These are phyloP conservation scores for Zelleria hepariella DNA, from an alignment of 2,888 invertebrate species.

Conservation along the genomic window DNA sequence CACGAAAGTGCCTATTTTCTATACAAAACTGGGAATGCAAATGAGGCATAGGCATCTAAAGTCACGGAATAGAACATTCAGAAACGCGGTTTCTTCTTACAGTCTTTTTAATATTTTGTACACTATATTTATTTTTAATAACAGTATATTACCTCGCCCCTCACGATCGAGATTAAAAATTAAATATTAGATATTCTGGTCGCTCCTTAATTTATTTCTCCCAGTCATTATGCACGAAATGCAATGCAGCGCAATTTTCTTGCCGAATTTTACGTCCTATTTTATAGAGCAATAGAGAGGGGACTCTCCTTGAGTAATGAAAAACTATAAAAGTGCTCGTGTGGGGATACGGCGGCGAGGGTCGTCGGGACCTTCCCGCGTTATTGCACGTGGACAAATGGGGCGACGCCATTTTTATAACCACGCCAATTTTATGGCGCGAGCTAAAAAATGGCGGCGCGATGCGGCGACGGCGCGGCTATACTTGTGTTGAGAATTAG, in stretches of 20 bases:
- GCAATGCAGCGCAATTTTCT: constrained; percentile 17
- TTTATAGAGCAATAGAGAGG: constrained; percentile 8
- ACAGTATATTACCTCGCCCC: too few relatives aligned
- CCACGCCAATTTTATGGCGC: constrained; percentile 15
- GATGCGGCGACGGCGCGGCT: too few relatives aligned
- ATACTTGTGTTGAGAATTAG: too few relatives aligned
- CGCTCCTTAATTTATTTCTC: not conserved
- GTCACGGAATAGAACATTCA: too few relatives aligned
- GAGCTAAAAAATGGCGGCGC: constrained; percentile 34
- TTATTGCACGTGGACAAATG: constrained; percentile 14
- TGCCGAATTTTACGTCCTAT: constrained; percentile 14
- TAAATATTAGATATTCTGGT: too few relatives aligned
- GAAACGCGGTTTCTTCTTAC: too few relatives aligned
- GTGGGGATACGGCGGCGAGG: constrained; percentile 14
- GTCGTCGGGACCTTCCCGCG: constrained; percentile 10
- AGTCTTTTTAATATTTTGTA: too few relatives aligned
- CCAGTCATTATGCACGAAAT: constrained; percentile 14
- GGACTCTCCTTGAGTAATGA: constrained; percentile 19
- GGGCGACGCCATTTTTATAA: constrained; percentile 14
- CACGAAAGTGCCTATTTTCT: too few relatives aligned
- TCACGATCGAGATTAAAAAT: too few relatives aligned
- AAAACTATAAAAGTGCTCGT: constrained; percentile 17
- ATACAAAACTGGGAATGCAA: too few relatives aligned
- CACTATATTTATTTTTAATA: too few relatives aligned
- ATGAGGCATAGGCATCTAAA: too few relatives aligned